Evolutionary conservation across 1,140 invertebrate genomes (phyloP), one percentile per base, ranked within the genome.

Genomic region (Micrasema minimum): DNA sequence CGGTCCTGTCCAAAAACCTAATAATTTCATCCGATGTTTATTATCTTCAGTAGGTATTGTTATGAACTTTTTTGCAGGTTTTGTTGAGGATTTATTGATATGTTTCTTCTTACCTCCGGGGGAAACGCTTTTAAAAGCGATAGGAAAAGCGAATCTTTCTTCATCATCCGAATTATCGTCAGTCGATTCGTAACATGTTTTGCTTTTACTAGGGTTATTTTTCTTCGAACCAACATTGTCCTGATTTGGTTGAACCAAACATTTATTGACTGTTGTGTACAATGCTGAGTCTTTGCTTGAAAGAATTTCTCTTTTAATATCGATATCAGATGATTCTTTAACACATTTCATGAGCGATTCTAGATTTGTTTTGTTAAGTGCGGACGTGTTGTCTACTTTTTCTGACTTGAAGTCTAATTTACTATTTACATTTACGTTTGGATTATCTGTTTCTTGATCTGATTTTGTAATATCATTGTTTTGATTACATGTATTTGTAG

Each of bases 1-100:
- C 9, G 92, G 91, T 0, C 90, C 91, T 64, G 77, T 75, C 84
- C 84, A 85, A 81, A 84, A 84, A 7, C 82, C 83, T 59, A 83
- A 73, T 22, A 85, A 76, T 72, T 83, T 83, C 6, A 82, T 77
- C 14, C 82, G 75, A 43, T 80, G 78, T 72, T 83, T 84, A 26
- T 59, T 71, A 20, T 75, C 70, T 3, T 66, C 22, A n/a, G 67
- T 61, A 0, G 74, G 70, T 43, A 72, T 31, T 14, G 61, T 48
- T 14, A 75, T 67, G 38, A 71, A 59, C 55, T 75, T 75, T 48
- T 72, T 75, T 0, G 55, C 7, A 0, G 73, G 59, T 55, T 67
- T 74, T 10, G 41, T 43, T 14, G 26, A 48, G 11, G 37, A 20
- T 14, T 23, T 41, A 12, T 22, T 18, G 12, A n/a, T 22, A 26